Conservation (phyloP, 2,888 invertebrate species). For the Diachrysia chrysitis region DNA sequence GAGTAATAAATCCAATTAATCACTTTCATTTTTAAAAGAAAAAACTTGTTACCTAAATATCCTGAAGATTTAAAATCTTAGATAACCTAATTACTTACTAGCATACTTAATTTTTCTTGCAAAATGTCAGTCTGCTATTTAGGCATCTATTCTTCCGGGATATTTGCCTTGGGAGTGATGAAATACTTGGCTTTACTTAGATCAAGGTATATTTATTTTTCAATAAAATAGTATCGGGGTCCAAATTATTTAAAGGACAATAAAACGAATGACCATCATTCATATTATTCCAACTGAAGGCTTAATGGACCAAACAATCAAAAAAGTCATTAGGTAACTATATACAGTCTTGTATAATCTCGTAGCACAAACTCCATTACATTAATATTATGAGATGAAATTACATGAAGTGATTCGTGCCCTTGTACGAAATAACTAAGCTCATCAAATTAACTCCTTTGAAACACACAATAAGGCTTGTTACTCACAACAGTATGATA, state of each 20-base stretch:
- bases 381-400: slow-evolving; percentile 24
- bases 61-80: background rate
- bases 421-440: slow-evolving; percentile 35
- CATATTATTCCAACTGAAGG: background rate
- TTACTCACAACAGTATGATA: slow-evolving; percentile 51
- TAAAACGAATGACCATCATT: background rate
- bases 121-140: background rate
- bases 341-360: background rate
- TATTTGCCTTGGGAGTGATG: too few species aligned
- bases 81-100: too few species aligned
- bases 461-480: slow-evolving; percentile 56
- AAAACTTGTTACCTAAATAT: too few species aligned
- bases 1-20: background rate
- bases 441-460: slow-evolving; percentile 58
- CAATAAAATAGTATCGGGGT: background rate
- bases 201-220: too few species aligned
- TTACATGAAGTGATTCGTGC: slow-evolving; percentile 17
- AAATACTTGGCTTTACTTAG: too few species aligned
- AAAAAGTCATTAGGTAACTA: background rate
- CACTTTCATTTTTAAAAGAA: too few species aligned
- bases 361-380: background rate
- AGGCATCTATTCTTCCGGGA: background rate
- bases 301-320: background rate
- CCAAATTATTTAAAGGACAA: background rate
- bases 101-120: too few species aligned